Conservation (phyloP, 2,113 vertebrate species). For the Monopterus albus region DNA sequence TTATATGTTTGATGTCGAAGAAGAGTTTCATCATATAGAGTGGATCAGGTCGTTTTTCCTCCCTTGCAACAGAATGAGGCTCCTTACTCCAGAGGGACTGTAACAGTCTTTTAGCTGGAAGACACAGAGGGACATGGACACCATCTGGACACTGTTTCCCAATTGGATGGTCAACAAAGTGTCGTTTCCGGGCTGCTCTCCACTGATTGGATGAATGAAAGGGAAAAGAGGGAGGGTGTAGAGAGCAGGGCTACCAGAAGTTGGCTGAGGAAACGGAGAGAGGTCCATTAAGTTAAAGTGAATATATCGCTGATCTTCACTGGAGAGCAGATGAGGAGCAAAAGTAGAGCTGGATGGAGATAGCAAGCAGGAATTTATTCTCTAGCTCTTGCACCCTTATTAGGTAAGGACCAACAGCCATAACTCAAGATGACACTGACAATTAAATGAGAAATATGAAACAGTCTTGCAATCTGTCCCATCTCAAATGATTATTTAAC, state of each 20-base stretch:
- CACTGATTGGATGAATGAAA: constrained; percentile 55
- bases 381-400: constrained; percentile 20
- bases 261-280: constrained; percentile 63
- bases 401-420: constrained; percentile 7
- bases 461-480: constrained; percentile 7
- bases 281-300: constrained; percentile 51
- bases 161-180: constrained; percentile 65
- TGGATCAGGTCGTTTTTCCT: constrained; percentile 16
- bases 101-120: constrained; percentile 62
- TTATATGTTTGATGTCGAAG: constrained; percentile 6
- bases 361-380: constrained; percentile 34
- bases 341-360: constrained; percentile 48
- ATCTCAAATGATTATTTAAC: constrained; percentile 15
- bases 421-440: constrained; percentile 43
- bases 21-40: constrained; percentile 10
- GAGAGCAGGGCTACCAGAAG: constrained; percentile 51
- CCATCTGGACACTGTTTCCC: constrained; percentile 61
- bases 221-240: constrained; percentile 43
- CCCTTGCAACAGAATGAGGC: constrained; percentile 20
- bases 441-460: constrained; percentile 48
- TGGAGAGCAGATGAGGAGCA: constrained; percentile 50
- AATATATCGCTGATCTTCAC: constrained; percentile 33
- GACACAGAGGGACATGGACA: constrained; percentile 32
- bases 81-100: constrained; percentile 39
- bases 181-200: constrained; percentile 62